These are phyloP conservation scores for Bufo gargarizans DNA, from an alignment of 2,113 vertebrate genomes.

Conservation along the genomic window DNA sequence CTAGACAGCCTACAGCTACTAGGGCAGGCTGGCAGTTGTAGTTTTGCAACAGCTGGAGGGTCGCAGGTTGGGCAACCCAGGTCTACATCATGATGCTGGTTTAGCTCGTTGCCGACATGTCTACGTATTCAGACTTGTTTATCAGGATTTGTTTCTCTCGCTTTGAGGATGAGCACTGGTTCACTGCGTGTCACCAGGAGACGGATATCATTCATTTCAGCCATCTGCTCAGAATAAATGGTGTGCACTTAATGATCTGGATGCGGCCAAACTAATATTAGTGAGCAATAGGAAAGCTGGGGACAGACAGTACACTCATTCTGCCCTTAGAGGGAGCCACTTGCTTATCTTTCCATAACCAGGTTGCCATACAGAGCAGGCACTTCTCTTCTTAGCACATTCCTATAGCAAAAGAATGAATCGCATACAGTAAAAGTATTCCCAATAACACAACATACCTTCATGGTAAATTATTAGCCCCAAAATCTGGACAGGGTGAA, in stretches of 20 bases:
- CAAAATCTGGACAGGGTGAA: too few relatives aligned
- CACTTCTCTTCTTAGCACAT: not conserved
- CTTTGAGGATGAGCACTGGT: not conserved
- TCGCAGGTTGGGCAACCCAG: too few relatives aligned
- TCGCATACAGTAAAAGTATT: too few relatives aligned
- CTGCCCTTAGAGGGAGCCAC: constrained; percentile 70
- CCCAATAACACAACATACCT: too few relatives aligned
- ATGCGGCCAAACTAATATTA: not conserved
- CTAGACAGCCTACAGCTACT: too few relatives aligned
- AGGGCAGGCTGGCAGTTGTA: too few relatives aligned
- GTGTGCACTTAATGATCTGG: constrained; percentile 16
- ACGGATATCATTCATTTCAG: not conserved
- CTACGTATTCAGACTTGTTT: not conserved
- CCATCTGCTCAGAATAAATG: constrained; percentile 36
- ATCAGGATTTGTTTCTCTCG: not conserved
- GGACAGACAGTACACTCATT: not conserved
- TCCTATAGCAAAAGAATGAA: not conserved
- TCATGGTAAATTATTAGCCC: too few relatives aligned
- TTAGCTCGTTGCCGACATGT: not conserved
- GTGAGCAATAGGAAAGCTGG: not conserved
- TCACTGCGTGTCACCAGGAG: not conserved
- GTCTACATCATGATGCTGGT: not conserved
- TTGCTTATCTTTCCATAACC: constrained; percentile 59
- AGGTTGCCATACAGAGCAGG: not conserved
- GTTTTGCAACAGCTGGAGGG: too few relatives aligned